Base-by-base conservation (phyloP, 1,140 invertebrate species). In the Trichogramma pretiosum region DNA sequence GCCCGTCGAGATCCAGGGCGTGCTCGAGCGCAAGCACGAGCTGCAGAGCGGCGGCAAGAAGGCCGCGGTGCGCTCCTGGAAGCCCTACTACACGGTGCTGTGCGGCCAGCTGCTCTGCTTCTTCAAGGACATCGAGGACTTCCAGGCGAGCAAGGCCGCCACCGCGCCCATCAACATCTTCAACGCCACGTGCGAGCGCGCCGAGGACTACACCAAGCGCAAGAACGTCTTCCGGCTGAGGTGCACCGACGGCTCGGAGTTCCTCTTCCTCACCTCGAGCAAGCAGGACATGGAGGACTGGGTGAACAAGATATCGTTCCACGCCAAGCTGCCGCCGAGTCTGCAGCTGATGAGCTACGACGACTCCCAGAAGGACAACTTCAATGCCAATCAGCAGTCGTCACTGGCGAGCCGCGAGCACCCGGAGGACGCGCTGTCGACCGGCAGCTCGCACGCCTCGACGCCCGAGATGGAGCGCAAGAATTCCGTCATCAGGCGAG, bases 91-190 rank as follows among this genome's bases (percentile, higher is more conserved):
- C 65, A 91, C 90, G 3, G 93, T 98, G 22, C 73, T 98, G 1
- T 98, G 93, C 64, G 94, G 94, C 0, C 94, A 99, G 65, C 68
- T 98, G 48, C 72, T 99, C 18, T 98, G 93, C 72, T 98, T 99
- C 83, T 99, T 98, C 75, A 92, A 94, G 64, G 94, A 96, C 64
- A 84, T 89, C 59, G 83, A 86, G 50, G 92, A 94, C 75, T 97
- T 96, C 70, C 74, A 80, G 34, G 80, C 82, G 46, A 83, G 85
- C 56, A 94, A 95, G 72, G 89, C 89, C 0, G 84, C 89, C 0
- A 83, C 85, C 3, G 85, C 93, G 0, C 93, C 94, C 0, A 81
- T 98, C 5, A 89, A 85, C 39, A 86, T 98, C 40, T 82, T 90
- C 50, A 87, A 92, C 53, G 87, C 89, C 2, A 76, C 77, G 34